Evolutionary conservation across 2,888 invertebrate species (phyloP).

Genomic region (Trissonchulus latispiculum): DNA sequence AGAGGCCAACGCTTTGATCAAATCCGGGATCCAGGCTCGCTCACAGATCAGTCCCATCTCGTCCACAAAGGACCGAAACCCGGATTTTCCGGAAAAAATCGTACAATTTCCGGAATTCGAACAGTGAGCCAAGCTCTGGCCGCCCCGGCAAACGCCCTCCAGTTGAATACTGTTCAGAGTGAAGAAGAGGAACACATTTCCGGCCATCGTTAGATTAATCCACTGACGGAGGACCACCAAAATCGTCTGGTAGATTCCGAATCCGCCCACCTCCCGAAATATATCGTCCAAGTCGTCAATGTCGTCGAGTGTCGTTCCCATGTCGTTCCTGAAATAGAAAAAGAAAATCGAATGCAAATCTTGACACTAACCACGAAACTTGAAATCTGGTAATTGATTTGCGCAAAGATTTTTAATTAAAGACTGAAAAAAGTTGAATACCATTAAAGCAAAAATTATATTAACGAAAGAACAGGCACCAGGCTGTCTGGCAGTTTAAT

Average conservation of each 20-base stretch:
- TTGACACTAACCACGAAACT: too few species aligned
- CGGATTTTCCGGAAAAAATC: not conserved
- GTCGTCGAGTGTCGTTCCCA: too few species aligned
- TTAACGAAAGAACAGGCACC: too few species aligned
- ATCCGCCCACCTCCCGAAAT: not conserved
- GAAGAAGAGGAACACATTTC: not conserved
- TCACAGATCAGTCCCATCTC: not conserved
- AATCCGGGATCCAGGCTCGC: not conserved
- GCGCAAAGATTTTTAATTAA: too few species aligned
- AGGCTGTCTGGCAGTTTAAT: too few species aligned
- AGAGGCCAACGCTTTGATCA: not conserved
- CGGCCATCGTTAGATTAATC: not conserved
- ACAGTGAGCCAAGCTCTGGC: not conserved
- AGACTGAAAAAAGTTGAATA: too few species aligned
- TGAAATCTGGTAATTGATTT: too few species aligned
- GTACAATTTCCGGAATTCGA: not conserved
- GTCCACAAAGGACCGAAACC: not conserved
- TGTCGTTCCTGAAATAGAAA: too few species aligned
- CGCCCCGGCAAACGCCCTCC: not conserved
- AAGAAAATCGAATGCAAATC: too few species aligned
- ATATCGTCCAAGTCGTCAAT: not conserved
- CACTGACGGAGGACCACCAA: not conserved
- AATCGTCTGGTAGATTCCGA: not conserved
- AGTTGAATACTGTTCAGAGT: not conserved
- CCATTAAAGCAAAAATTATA: too few species aligned